Evolutionary conservation across 2,113 vertebrate genomes (phyloP).

Genomic region (Corythoichthys intestinalis): DNA sequence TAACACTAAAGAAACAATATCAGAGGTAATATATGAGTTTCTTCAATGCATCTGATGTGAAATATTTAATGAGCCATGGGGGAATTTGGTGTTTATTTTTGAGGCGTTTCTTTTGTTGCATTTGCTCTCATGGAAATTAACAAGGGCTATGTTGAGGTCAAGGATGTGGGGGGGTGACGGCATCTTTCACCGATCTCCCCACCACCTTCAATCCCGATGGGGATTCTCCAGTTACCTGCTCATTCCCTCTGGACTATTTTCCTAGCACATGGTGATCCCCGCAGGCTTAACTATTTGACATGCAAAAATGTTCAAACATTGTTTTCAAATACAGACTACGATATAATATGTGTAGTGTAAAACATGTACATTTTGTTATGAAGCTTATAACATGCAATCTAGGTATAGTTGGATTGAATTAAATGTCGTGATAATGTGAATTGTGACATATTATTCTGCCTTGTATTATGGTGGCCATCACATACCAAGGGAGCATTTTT

Average conservation of each 20-base stretch:
- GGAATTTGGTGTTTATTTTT: slow-evolving; percentile 41
- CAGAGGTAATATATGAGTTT: slow-evolving; percentile 34
- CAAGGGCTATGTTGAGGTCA: slow-evolving; percentile 46
- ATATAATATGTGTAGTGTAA: neutral
- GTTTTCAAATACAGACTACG: neutral
- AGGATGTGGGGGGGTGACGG: slow-evolving; percentile 45
- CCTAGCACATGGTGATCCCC: neutral
- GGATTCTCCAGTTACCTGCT: slow-evolving; percentile 51
- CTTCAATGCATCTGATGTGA: slow-evolving; percentile 41
- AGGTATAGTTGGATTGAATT: too few relatives aligned
- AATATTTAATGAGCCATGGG: slow-evolving; percentile 35
- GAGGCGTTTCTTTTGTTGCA: slow-evolving; percentile 38
- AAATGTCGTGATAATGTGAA: too few relatives aligned
- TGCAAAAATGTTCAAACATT: neutral
- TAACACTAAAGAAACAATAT: slow-evolving; percentile 11
- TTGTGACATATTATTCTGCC: too few relatives aligned
- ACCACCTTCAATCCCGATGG: slow-evolving; percentile 26
- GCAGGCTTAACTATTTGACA: slow-evolving; percentile 1
- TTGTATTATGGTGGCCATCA: too few relatives aligned
- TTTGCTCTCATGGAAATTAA: slow-evolving; percentile 34
- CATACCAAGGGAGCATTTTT: too few relatives aligned
- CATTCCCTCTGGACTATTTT: slow-evolving; percentile 32
- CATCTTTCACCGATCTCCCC: slow-evolving; percentile 51
- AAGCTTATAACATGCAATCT: neutral
- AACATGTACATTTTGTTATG: neutral